A percentile compares a stretch with the other conserved stretches of the same genome.
Conservation (phyloP, 2,888 invertebrate genomes). For the Lithophane leautieri region DNA sequence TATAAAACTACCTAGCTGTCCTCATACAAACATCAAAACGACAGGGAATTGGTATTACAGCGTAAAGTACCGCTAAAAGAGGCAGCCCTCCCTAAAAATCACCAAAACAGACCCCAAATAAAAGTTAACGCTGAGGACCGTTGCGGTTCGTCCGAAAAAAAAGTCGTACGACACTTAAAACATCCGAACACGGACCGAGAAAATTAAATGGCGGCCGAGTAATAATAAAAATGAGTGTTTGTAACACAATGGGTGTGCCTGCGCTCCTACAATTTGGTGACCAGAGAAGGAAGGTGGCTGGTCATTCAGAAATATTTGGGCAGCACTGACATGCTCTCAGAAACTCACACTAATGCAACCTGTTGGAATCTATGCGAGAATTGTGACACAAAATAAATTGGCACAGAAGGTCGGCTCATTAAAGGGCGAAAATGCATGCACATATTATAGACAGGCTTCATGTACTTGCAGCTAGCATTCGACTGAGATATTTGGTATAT, state of each 20-base stretch:
- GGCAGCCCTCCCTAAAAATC: slow-evolving; percentile 46
- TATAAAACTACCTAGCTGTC: background rate
- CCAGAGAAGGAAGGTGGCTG: slow-evolving; percentile 19
- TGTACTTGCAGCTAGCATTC: background rate
- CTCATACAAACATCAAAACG: background rate
- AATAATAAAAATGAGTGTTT: slow-evolving; percentile 82
- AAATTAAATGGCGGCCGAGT: slow-evolving; percentile 80
- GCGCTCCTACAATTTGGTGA: slow-evolving; percentile 74
- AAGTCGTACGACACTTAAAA: slow-evolving; percentile 72
- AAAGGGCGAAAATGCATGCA: background rate
- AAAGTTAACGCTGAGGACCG: slow-evolving; percentile 61
- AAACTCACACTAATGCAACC: slow-evolving; percentile 20
- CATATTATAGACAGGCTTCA: background rate
- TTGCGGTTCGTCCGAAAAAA: slow-evolving; percentile 58
- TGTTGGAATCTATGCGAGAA: slow-evolving; percentile 6
- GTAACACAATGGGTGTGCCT: slow-evolving; percentile 79
- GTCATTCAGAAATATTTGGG: slow-evolving; percentile 42
- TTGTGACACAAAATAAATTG: background rate
- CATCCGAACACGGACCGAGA: slow-evolving; percentile 74
- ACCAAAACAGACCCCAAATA: slow-evolving; percentile 58
- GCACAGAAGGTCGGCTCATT: background rate
- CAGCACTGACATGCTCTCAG: slow-evolving; percentile 11
- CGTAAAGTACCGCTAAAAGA: slow-evolving; percentile 37
- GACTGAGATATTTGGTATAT: background rate
- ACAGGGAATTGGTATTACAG: slow-evolving; percentile 21